Percentiles rank a stretch among this genome's conserved stretches.
Evolutionary conservation across 1,140 invertebrate genomes (phyloP).

Genomic region (Ooceraea biroi): DNA sequence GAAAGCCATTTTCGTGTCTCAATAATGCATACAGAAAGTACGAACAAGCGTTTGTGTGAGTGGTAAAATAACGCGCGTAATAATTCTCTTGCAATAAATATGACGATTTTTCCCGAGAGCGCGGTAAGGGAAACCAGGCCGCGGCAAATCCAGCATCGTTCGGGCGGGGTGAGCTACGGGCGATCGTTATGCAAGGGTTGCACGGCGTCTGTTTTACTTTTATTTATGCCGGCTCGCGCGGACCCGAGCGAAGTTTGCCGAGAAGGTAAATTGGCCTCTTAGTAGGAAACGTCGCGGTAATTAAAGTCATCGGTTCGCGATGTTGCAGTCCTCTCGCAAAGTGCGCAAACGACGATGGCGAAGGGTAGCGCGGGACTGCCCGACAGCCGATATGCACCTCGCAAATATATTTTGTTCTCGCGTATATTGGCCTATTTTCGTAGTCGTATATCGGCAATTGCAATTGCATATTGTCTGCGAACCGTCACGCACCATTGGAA

Average conservation of each 20-base stretch:
- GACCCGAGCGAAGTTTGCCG: conserved; percentile 61
- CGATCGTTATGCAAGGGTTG: conserved; percentile 35
- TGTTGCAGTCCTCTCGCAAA: no score
- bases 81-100: conserved; percentile 1
- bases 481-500: conserved; percentile 20
- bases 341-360: background rate
- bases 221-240: conserved; percentile 32
- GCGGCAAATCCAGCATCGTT: conserved; percentile 1
- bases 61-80: conserved; percentile 3
- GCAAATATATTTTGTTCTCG: conserved; percentile 26
- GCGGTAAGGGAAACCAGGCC: background rate
- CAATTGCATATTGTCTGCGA: conserved; percentile 8
- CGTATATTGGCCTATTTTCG: background rate
- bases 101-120: background rate
- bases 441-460: conserved; percentile 14
- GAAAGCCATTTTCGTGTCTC: no score
- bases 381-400: conserved; percentile 16
- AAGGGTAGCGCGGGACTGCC: conserved; percentile 11
- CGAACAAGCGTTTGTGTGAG: no score
- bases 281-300: conserved; percentile 74
- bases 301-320: conserved; percentile 77
- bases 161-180: background rate
- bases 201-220: conserved; percentile 38
- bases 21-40: no score
- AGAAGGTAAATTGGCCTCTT: conserved; percentile 76